phyloP scores from a whole-genome alignment of 2,888 invertebrate species.

The Nasonia oneida region DNA sequence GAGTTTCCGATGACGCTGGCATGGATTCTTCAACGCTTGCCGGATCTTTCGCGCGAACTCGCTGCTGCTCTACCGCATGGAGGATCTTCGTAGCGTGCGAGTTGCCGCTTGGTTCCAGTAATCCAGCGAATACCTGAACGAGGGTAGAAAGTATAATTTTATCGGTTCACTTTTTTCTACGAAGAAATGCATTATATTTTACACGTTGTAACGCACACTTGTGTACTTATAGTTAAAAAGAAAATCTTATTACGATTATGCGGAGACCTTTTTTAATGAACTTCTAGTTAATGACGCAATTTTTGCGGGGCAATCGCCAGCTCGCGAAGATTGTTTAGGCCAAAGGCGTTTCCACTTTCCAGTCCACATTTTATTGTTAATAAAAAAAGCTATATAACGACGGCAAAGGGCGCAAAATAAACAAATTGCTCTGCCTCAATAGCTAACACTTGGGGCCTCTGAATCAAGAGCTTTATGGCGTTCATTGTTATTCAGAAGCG shows the following conservation, averaged over 20 bases:
- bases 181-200: no score
- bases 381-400: not conserved
- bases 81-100: constrained; percentile 84
- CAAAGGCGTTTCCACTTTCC: not conserved
- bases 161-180: not conserved
- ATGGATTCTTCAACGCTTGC: constrained; percentile 78
- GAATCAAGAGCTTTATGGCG: constrained; percentile 28
- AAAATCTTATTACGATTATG: not conserved
- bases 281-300: constrained; percentile 30
- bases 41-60: constrained; percentile 77
- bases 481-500: constrained; percentile 55
- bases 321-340: not conserved
- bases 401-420: not conserved
- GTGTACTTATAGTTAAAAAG: not conserved
- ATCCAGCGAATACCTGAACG: constrained; percentile 86
- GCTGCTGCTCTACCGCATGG: constrained; percentile 83
- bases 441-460: not conserved
- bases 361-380: constrained; percentile 20
- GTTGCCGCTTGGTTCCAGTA: constrained; percentile 81
- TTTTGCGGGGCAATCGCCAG: constrained; percentile 16
- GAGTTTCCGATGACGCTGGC: constrained; percentile 76
- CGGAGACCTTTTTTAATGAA: not conserved
- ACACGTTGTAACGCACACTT: not conserved
- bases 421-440: constrained; percentile 19
- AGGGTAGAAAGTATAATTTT: not conserved